Base-by-base conservation (phyloP, 1,140 invertebrate genomes). In the Drosophila aff. region DNA sequence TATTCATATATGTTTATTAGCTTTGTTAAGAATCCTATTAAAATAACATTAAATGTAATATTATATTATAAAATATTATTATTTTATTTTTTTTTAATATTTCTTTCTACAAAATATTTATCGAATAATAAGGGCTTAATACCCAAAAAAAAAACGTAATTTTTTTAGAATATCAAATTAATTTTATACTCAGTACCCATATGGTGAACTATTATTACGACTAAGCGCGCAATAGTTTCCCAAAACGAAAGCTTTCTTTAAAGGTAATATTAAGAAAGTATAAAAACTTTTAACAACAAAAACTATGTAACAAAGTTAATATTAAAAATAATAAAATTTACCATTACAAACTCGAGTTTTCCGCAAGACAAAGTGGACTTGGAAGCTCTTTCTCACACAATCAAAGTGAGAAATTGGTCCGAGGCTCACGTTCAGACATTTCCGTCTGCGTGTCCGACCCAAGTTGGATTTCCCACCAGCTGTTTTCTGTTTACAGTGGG, bases 401-500 rank as follows among this genome's bases (percentile, higher is more conserved):
- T 21, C 43, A 40, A 47, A 23, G 61, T 33, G 26, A 26, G 18
- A 52, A 68, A 52, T 69, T 40, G 28, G 63, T 36, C 3, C 31
- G 49, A 69, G 36, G 36, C 13, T 36, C 13, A 3, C 28, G 15
- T 33, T 40, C 47, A 53, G n/a, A 33, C 68, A 57, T 46, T 59
- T 74, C 57, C 47, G 47, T 62, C 28, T 16, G 13, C 13, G 3
- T 47, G 23, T 40, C 16, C 33, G 10, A 63, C 10, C 28, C n/a
- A 6, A 46, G 52, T 38, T 58, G 28, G n/a, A 55, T 60, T 76
- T 67, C 33, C 50, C 62, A 69, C 49, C 84, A 87, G 84, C 84
- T 87, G 84, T 78, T 87, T 81, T 87, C 58, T 89, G 85, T 87
- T 87, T 87, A 87, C 77, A 80, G 72, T 46, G 62, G 41, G 46